Evolutionary conservation across 2,888 invertebrate species (phyloP).

Genomic region (Drosophila histrio): DNA sequence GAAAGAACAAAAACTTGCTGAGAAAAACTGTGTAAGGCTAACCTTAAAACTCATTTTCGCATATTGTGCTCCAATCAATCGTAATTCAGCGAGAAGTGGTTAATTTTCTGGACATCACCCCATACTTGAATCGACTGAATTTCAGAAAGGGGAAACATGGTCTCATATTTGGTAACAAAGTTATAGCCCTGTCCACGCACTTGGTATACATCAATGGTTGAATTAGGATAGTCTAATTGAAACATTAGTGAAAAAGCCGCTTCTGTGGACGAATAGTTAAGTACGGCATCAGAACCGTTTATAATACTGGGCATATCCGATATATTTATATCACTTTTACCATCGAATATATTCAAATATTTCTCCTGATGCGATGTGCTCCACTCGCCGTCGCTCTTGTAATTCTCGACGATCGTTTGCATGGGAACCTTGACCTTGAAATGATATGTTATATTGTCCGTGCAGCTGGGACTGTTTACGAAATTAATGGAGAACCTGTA

Average conservation of each 20-base stretch:
- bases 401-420: slow-evolving; percentile 79
- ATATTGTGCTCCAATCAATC: slow-evolving; percentile 43
- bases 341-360: slow-evolving; percentile 71
- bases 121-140: slow-evolving; percentile 83
- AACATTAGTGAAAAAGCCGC: slow-evolving; percentile 81
- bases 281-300: slow-evolving; percentile 44
- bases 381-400: slow-evolving; percentile 81
- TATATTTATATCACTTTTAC: slow-evolving; percentile 57
- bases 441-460: slow-evolving; percentile 81
- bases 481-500: slow-evolving; percentile 83
- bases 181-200: slow-evolving; percentile 73
- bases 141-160: slow-evolving; percentile 71
- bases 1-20: slow-evolving; percentile 2
- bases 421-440: slow-evolving; percentile 77
- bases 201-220: slow-evolving; percentile 76
- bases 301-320: slow-evolving; percentile 31
- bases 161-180: slow-evolving; percentile 72
- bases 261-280: slow-evolving; percentile 81
- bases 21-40: slow-evolving; percentile 32
- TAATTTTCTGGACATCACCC: slow-evolving; percentile 83
- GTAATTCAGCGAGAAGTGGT: slow-evolving; percentile 77
- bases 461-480: slow-evolving; percentile 72
- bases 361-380: slow-evolving; percentile 71
- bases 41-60: slow-evolving; percentile 39
- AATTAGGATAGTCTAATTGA: slow-evolving; percentile 61